Evolutionary conservation across 2,888 invertebrate species (phyloP).

Genomic region (Magallana nippona): DNA sequence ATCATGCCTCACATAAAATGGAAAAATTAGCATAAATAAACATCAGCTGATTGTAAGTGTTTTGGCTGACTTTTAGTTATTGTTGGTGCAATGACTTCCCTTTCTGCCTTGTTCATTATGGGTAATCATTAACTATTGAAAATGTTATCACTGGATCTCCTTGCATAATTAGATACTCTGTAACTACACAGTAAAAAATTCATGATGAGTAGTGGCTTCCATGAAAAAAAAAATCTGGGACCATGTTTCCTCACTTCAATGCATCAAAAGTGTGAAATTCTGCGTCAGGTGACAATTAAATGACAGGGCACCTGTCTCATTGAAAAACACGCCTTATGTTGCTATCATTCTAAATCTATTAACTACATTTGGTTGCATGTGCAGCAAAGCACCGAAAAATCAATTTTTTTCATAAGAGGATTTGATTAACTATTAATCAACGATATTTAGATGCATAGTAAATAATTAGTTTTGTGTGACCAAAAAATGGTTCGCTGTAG

Average conservation of each 20-base stretch:
- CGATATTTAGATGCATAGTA: not conserved
- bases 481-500: no score
- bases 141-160: slow-evolving; percentile 40
- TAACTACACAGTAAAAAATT: slow-evolving; percentile 36
- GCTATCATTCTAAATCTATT: not conserved
- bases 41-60: no score
- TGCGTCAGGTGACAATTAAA: slow-evolving; percentile 22
- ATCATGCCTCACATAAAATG: no score
- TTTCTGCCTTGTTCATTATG: not conserved
- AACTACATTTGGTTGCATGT: not conserved
- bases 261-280: slow-evolving; percentile 21
- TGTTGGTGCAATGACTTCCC: no score
- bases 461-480: no score
- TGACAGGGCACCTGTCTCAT: slow-evolving; percentile 1
- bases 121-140: slow-evolving; percentile 37
- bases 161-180: slow-evolving; percentile 44
- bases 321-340: slow-evolving; percentile 16
- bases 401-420: not conserved
- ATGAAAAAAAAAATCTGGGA: slow-evolving; percentile 11
- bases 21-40: no score
- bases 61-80: no score
- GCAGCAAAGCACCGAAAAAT: not conserved
- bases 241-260: slow-evolving; percentile 24
- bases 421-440: not conserved
- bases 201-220: slow-evolving; percentile 39